Percentiles rank a stretch among this genome's conserved stretches.
These are phyloP conservation scores for Alaudala cheleensis DNA, from an alignment of 2,113 vertebrate genomes.

Conservation along the genomic window DNA sequence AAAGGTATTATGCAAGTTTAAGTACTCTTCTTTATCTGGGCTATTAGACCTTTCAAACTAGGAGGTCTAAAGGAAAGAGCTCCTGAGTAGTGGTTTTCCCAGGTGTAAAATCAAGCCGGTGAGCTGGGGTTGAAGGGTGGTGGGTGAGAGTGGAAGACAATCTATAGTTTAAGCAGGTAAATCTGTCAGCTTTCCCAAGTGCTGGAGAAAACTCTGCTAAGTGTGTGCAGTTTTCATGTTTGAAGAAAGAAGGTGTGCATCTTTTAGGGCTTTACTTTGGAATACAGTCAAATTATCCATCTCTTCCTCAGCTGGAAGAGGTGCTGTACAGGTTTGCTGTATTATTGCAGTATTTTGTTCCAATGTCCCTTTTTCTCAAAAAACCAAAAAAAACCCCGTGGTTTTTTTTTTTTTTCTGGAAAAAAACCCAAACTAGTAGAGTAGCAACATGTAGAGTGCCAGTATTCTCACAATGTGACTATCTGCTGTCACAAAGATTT, in stretches of 20 bases:
- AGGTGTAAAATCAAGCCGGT: conserved; percentile 28
- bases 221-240: background rate
- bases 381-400: no score
- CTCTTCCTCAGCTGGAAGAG: background rate
- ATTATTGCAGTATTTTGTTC: background rate
- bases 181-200: background rate
- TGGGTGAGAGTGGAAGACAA: background rate
- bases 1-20: conserved; percentile 64
- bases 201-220: background rate
- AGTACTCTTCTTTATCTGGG: conserved; percentile 61
- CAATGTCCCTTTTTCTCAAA: background rate
- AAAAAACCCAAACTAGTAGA: no score
- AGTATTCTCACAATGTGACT: background rate
- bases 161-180: background rate
- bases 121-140: background rate
- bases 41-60: conserved; percentile 59
- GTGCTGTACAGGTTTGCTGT: background rate
- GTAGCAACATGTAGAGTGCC: background rate
- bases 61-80: conserved; percentile 44
- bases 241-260: background rate
- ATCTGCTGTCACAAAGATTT: conserved; percentile 14
- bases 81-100: conserved; percentile 55
- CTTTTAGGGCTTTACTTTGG: background rate
- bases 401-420: no score
- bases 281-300: background rate